A percentile compares a stretch with the other conserved stretches of the same genome.
Evolutionary conservation across 1,140 invertebrate genomes (phyloP).

Genomic region (Tetranychus urticae): DNA sequence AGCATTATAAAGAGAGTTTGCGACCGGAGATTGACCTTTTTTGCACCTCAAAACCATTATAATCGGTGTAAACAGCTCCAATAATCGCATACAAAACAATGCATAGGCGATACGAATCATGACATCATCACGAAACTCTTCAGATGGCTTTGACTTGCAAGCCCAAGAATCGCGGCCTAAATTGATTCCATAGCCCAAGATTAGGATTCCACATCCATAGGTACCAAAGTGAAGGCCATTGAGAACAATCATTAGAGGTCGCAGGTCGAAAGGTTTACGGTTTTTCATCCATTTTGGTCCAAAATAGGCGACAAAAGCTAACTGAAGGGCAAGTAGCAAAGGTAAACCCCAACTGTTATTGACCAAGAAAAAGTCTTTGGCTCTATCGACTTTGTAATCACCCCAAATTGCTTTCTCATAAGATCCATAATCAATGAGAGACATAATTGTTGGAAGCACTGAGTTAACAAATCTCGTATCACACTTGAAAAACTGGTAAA

Average conservation of each 20-base stretch:
- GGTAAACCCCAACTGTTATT: background rate
- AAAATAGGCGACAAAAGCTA: background rate
- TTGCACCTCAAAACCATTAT: background rate
- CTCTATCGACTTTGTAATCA: background rate
- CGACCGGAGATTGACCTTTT: background rate
- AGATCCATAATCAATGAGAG: background rate
- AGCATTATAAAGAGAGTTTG: background rate
- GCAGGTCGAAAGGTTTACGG: background rate
- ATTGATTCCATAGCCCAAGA: background rate
- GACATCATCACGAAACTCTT: background rate
- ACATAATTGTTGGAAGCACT: background rate
- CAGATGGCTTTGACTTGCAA: background rate
- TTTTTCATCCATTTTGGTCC: background rate
- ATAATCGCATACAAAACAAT: background rate
- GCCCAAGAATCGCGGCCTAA: background rate
- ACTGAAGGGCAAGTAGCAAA: background rate
- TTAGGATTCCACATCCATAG: background rate
- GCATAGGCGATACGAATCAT: background rate
- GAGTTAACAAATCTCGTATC: no score
- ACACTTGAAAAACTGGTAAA: no score
- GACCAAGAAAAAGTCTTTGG: background rate
- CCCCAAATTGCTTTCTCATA: background rate
- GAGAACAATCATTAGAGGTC: background rate
- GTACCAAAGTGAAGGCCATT: background rate
- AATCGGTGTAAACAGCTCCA: background rate